Evolutionary conservation across 2,797 vertebrate genomes (phyloP).

Genomic region (Phataginus tetradactyla): DNA sequence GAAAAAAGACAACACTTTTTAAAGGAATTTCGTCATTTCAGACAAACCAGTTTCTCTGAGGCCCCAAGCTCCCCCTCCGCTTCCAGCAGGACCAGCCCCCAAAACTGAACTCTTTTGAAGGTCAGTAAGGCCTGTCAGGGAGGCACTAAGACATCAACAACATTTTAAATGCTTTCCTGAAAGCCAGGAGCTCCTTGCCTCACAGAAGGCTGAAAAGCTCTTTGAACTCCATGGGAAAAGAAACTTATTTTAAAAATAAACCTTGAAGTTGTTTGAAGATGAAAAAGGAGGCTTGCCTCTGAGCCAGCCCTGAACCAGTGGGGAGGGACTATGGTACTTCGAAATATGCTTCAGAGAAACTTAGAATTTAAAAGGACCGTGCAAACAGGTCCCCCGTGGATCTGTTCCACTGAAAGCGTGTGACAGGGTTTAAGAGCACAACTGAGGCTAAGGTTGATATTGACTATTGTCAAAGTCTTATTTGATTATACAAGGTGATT

Average conservation of each 20-base stretch:
- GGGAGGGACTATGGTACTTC: conserved; percentile 69
- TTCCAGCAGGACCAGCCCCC: neutral
- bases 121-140: conserved; percentile 39
- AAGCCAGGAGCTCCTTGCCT: conserved; percentile 50
- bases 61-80: neutral
- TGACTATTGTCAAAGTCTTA: conserved; percentile 53
- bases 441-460: neutral
- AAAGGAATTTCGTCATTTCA: neutral
- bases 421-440: conserved; percentile 58
- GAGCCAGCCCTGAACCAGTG: conserved; percentile 62
- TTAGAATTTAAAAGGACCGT: conserved; percentile 77
- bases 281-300: conserved; percentile 74
- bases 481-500: conserved; percentile 67
- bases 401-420: conserved; percentile 55
- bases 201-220: neutral
- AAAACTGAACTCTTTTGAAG: neutral
- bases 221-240: conserved; percentile 73
- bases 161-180: conserved; percentile 55
- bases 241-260: conserved; percentile 77
- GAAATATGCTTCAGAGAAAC: conserved; percentile 67
- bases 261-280: conserved; percentile 83
- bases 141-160: neutral
- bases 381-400: conserved; percentile 55
- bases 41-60: neutral
- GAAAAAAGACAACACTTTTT: neutral